phyloP scores from a whole-genome alignment of 2,113 vertebrate genomes.

The Trichechus manatus region DNA sequence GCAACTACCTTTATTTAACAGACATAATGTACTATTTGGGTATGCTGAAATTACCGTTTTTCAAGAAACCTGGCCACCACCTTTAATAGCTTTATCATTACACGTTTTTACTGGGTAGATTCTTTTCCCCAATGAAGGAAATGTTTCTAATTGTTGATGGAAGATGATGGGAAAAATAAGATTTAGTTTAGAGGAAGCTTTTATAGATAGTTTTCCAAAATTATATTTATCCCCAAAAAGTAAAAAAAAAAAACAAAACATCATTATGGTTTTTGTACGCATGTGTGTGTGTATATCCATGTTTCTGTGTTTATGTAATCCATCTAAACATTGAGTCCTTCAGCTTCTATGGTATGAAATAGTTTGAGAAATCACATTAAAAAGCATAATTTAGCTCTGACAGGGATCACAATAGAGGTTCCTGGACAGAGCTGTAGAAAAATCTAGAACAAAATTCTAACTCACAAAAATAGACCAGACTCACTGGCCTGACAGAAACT shows the following conservation, averaged over 20 bases:
- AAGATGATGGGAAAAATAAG: not conserved
- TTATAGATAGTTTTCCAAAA: slow-evolving; percentile 17
- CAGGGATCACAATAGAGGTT: too few species aligned
- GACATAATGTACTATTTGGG: not conserved
- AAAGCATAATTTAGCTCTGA: not conserved
- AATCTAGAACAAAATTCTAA: too few species aligned
- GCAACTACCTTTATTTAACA: not conserved
- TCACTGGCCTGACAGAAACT: too few species aligned
- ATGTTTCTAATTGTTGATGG: not conserved
- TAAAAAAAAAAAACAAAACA: not conserved
- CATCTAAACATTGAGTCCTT: not conserved
- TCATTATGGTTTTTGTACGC: not conserved
- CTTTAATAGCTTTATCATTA: not conserved
- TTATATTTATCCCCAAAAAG: not conserved
- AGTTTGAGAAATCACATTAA: not conserved
- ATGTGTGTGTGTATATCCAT: not conserved
- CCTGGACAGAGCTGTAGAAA: too few species aligned
- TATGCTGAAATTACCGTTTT: not conserved
- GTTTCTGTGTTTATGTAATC: not conserved
- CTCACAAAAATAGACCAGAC: too few species aligned
- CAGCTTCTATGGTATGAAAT: not conserved
- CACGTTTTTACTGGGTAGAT: slow-evolving; percentile 30
- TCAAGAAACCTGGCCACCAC: not conserved
- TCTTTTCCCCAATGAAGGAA: not conserved
- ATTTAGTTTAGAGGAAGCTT: slow-evolving; percentile 21